phyloP scores from a whole-genome alignment of 1,140 invertebrate species.

The Holotrichia oblita region DNA sequence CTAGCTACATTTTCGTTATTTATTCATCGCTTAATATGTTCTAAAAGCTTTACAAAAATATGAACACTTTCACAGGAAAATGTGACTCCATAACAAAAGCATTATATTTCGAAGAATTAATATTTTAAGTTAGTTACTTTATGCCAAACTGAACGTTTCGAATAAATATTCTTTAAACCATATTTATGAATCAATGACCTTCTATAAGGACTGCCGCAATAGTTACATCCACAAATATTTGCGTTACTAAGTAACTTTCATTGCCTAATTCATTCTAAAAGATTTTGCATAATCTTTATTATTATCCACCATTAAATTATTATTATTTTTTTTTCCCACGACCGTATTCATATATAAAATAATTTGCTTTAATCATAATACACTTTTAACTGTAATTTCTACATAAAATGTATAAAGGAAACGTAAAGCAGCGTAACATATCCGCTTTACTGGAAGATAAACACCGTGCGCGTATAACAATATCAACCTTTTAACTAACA shows the following conservation, averaged over 20 bases:
- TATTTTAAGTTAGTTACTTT: no score
- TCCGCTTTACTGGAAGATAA: slow-evolving; percentile 35
- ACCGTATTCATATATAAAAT: background rate
- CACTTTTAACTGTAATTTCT: slow-evolving; percentile 25
- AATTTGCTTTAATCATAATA: slow-evolving; percentile 10
- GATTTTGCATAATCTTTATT: background rate
- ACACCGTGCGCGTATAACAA: slow-evolving; percentile 22
- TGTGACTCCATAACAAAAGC: no score
- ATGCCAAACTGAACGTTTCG: no score
- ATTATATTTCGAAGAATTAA: no score
- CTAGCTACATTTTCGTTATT: no score
- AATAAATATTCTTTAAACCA: no score
- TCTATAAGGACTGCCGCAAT: no score
- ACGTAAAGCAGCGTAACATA: slow-evolving; percentile 13
- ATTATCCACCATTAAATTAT: background rate
- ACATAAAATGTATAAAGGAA: slow-evolving; percentile 27
- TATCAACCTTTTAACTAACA: slow-evolving; percentile 37
- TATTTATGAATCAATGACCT: no score
- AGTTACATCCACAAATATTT: background rate
- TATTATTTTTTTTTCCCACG: background rate
- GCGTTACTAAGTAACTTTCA: background rate
- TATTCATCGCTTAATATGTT: no score
- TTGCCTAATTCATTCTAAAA: background rate
- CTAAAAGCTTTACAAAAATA: no score
- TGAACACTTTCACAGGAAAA: no score